These are phyloP conservation scores for Cairina moschata DNA, from an alignment of 2,113 vertebrate genomes.

Conservation along the genomic window DNA sequence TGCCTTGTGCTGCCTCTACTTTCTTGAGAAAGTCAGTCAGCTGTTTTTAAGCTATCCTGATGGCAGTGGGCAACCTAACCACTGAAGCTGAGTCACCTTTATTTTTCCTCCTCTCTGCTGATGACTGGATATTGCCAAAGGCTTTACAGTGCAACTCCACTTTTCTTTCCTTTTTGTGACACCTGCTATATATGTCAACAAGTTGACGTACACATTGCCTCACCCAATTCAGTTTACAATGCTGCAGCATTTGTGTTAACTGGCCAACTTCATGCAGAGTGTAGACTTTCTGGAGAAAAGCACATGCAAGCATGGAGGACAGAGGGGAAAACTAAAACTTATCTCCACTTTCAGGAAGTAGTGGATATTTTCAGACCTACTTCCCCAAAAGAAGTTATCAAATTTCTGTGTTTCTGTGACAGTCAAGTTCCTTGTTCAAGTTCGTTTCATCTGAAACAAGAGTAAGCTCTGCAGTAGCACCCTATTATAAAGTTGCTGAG, in stretches of 20 bases:
- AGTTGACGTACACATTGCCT: background rate
- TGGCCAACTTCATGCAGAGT: background rate
- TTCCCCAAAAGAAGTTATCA: background rate
- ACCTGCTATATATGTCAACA: background rate
- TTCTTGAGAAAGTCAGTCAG: background rate
- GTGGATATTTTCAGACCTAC: background rate
- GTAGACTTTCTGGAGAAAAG: background rate
- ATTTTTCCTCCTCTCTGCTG: too few relatives aligned
- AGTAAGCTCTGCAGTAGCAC: slow-evolving; percentile 37
- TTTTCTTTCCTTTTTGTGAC: background rate
- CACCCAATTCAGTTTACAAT: background rate
- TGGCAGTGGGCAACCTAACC: background rate
- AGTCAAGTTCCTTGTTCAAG: background rate
- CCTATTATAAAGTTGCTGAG: slow-evolving; percentile 62
- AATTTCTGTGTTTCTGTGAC: background rate
- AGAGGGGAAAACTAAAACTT: background rate
- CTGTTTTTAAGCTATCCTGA: background rate
- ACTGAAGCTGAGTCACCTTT: background rate
- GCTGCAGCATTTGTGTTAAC: background rate
- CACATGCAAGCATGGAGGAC: background rate
- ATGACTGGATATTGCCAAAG: background rate
- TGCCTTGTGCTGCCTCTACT: background rate
- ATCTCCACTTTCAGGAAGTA: background rate
- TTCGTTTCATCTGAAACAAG: slow-evolving; percentile 10
- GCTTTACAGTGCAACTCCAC: background rate